Base-by-base conservation (phyloP, 2,797 vertebrate genomes). In the Helostoma temminkii region DNA sequence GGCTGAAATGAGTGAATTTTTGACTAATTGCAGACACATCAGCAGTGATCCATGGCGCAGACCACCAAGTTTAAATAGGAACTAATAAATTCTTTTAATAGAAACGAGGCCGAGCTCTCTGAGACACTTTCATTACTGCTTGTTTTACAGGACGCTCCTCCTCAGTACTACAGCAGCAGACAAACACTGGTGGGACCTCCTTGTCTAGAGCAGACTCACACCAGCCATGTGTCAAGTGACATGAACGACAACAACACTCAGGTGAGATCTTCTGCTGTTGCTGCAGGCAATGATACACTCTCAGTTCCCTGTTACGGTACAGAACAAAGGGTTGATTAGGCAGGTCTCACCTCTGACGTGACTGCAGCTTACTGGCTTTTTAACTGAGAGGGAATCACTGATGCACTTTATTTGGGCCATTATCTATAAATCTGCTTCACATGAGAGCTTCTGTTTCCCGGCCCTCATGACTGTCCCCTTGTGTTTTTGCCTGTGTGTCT, bases 141-240 rank as follows among this genome's bases (percentile, higher is more conserved):
- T 70, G 58, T 83, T 52, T 81, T 58, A 52, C 84, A 95, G 95
- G 92, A 92, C 14, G 60, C 78, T 2, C 93, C 90, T 41, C 91
- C 92, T 0, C 93, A 93, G 66, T 94, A 94, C 83, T 94, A 95
- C 91, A 94, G 91, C 90, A 96, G 95, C 89, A 93, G 91, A 70
- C 96, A 96, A 88, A 92, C 91, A 1, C 91, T 96, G 80, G 93
- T 93, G 70, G 89, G 91, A 25, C 66, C 89, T 9, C 73, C 92
- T 18, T 71, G 59, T 1, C 68, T 92, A 26, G 88, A 86, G 5
- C 90, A 89, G 2, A 79, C 59, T 16, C 86, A 82, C 16, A 69
- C 76, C 74, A 22, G 6, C 42, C 19, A 11, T 45, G 42, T 21
- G 3, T 45, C 42, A 12, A 21, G 22, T 21, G 42, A 45, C 19